These are phyloP conservation scores for Amblyjoppa fuscipennis DNA, from an alignment of 2,888 invertebrate species.

Conservation along the genomic window DNA sequence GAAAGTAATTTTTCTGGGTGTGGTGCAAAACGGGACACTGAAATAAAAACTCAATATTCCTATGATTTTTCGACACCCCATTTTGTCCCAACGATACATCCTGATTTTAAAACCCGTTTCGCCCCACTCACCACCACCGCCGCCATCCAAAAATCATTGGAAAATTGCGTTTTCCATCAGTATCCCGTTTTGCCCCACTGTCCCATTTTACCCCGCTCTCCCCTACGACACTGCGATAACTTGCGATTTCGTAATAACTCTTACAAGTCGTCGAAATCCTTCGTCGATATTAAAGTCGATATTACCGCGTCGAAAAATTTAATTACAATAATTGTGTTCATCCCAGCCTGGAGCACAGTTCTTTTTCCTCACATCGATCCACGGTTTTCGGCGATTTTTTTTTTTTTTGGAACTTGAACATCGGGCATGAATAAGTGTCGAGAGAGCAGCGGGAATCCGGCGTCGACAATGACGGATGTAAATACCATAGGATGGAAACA, in stretches of 20 bases:
- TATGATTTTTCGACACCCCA: too few species aligned
- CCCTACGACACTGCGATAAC: neutral
- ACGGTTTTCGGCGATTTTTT: neutral
- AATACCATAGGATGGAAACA: constrained; percentile 1
- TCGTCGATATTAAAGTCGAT: neutral
- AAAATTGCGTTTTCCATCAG: too few species aligned
- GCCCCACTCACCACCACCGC: too few species aligned
- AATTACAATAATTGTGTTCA: neutral
- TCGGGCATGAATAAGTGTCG: neutral
- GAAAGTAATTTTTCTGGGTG: too few species aligned
- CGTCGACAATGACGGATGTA: neutral
- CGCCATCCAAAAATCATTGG: too few species aligned
- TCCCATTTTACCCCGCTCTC: too few species aligned
- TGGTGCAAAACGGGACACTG: too few species aligned
- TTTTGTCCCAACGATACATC: too few species aligned
- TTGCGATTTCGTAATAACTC: neutral
- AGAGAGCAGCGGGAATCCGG: neutral
- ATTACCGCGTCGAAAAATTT: neutral
- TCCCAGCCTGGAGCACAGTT: neutral
- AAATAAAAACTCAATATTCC: too few species aligned
- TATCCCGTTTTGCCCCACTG: too few species aligned
- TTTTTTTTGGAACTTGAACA: neutral
- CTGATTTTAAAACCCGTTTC: too few species aligned
- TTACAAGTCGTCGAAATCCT: neutral
- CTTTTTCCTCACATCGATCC: neutral